Evolutionary conservation across 1,140 invertebrate genomes (phyloP).

Genomic region (Ceratoteleas bidentatus): DNA sequence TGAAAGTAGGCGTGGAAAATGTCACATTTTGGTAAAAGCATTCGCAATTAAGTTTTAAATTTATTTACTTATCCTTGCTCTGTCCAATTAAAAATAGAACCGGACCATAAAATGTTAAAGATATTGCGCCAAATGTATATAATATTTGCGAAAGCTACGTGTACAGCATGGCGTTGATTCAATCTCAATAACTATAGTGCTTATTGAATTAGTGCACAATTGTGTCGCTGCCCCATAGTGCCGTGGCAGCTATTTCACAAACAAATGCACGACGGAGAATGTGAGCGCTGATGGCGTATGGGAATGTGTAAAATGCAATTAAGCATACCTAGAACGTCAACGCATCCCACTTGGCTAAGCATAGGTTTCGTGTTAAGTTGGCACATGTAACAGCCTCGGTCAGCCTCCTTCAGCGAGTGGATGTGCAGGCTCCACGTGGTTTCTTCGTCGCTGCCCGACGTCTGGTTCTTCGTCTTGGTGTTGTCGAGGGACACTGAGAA

Average conservation of each 20-base stretch:
- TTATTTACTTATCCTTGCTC: too few species aligned
- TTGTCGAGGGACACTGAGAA: conserved; percentile 82
- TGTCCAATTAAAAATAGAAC: too few species aligned
- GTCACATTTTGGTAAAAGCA: too few species aligned
- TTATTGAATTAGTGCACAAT: conserved; percentile 30
- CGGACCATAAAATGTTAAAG: too few species aligned
- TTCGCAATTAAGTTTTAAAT: too few species aligned
- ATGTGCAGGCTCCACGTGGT: conserved; percentile 85
- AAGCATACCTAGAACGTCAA: conserved; percentile 86
- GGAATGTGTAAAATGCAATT: conserved; percentile 75
- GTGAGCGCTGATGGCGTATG: conserved; percentile 37
- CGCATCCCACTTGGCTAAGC: conserved; percentile 86
- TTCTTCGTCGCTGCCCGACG: conserved; percentile 71
- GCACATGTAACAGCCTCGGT: conserved; percentile 86
- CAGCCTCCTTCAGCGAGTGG: conserved; percentile 84
- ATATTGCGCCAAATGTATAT: too few species aligned
- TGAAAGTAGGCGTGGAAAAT: too few species aligned
- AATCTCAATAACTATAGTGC: conserved; percentile 1
- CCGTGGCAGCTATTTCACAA: conserved; percentile 50
- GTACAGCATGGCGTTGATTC: background rate
- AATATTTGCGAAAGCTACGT: too few species aligned
- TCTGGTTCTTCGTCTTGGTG: conserved; percentile 73
- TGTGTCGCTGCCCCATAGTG: conserved; percentile 14
- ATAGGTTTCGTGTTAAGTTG: conserved; percentile 88
- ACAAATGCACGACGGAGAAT: conserved; percentile 52